phyloP scores from a whole-genome alignment of 2,113 vertebrate species.

The Hyperopisus bebe region DNA sequence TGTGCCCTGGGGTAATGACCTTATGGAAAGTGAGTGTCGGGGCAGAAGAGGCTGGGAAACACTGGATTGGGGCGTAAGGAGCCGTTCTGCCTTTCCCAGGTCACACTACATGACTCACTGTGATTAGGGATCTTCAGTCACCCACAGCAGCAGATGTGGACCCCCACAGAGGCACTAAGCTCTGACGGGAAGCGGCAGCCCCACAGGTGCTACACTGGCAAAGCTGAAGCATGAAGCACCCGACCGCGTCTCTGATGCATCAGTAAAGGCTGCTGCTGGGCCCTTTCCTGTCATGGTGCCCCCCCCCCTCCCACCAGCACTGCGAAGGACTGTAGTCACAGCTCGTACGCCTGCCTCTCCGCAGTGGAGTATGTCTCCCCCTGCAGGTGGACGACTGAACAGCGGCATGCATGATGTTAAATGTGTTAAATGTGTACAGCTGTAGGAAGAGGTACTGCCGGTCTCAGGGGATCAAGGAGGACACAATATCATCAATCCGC shows the following conservation, averaged over 20 bases:
- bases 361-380: background rate
- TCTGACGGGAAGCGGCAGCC: too few species aligned
- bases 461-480: background rate
- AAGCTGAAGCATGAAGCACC: background rate
- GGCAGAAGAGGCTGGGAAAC: background rate
- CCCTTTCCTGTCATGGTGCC: background rate
- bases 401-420: background rate
- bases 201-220: background rate
- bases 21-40: background rate
- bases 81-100: background rate
- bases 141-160: background rate
- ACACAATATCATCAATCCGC: background rate
- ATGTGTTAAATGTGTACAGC: background rate
- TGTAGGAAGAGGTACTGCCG: background rate
- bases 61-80: background rate
- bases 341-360: background rate
- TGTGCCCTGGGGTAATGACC: background rate
- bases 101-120: background rate
- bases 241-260: background rate
- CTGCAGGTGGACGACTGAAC: background rate
- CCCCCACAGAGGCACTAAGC: background rate
- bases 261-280: background rate
- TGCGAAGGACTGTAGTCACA: background rate
- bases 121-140: too few species aligned
- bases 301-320: background rate